Conservation (phyloP, 2,888 invertebrate species). For the Caenorhabditis sp. region DNA sequence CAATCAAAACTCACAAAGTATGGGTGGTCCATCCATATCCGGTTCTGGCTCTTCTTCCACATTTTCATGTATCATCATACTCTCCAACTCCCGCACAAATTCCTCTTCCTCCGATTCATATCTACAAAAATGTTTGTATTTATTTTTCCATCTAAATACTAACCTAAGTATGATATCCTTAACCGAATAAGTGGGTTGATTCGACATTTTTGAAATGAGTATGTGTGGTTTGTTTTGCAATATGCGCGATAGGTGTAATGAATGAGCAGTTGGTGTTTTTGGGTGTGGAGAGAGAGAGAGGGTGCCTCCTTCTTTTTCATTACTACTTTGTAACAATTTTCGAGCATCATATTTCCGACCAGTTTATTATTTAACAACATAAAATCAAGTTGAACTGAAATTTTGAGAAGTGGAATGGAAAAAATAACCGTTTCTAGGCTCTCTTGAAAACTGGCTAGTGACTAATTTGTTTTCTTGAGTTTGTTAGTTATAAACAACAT, state of each 20-base stretch:
- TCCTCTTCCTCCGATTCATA: constrained; percentile 69
- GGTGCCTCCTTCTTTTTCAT: neutral
- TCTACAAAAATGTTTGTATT: constrained; percentile 51
- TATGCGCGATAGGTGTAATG: constrained; percentile 16
- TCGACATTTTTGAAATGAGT: constrained; percentile 19
- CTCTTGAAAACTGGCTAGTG: no score
- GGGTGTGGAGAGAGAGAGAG: constrained; percentile 7
- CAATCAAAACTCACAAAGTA: constrained; percentile 16
- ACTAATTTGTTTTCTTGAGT: no score
- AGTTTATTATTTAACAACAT: no score
- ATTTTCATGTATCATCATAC: constrained; percentile 47
- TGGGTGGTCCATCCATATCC: constrained; percentile 26
- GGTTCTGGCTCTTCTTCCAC: constrained; percentile 23
- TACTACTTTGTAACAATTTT: constrained; percentile 33
- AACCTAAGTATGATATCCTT: constrained; percentile 34
- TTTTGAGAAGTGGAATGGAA: no score
- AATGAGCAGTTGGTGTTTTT: constrained; percentile 28
- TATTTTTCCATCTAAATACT: no score
- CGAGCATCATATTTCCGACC: neutral
- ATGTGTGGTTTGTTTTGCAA: constrained; percentile 1
- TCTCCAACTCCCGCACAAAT: constrained; percentile 65
- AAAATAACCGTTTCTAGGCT: no score
- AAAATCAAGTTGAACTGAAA: no score
- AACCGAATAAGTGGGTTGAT: constrained; percentile 36
- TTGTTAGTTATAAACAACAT: no score